Percentiles rank a stretch among this genome's conserved stretches.
Evolutionary conservation across 2,888 invertebrate genomes (phyloP).

Genomic region (Morpho deidamia): DNA sequence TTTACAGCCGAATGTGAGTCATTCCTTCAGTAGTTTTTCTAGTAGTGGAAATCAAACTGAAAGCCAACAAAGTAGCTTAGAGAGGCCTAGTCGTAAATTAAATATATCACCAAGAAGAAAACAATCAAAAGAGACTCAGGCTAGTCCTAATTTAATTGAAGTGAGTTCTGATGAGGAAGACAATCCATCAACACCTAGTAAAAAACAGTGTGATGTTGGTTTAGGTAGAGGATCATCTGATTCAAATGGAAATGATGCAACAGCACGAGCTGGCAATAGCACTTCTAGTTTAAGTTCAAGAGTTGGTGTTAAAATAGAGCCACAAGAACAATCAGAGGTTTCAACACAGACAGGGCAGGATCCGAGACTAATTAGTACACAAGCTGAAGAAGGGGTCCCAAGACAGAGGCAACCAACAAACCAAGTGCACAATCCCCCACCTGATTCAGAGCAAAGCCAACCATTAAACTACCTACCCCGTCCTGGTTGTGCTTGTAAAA

Average conservation of each 20-base stretch:
- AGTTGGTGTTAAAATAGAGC: slow-evolving; percentile 52
- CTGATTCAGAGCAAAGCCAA: slow-evolving; percentile 1
- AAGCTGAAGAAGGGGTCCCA: slow-evolving; percentile 6
- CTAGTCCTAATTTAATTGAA: slow-evolving; percentile 56
- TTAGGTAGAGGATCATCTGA: slow-evolving; percentile 17
- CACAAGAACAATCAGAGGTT: slow-evolving; percentile 34
- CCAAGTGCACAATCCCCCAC: not conserved
- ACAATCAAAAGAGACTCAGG: slow-evolving; percentile 57
- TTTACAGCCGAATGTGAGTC: slow-evolving; percentile 30
- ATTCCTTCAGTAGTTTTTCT: slow-evolving; percentile 29
- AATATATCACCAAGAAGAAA: slow-evolving; percentile 66
- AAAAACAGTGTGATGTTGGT: slow-evolving; percentile 45
- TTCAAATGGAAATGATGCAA: slow-evolving; percentile 2
- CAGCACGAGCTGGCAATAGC: slow-evolving; percentile 4
- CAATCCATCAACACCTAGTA: slow-evolving; percentile 45
- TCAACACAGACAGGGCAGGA: slow-evolving; percentile 28
- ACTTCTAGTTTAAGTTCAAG: slow-evolving; percentile 10
- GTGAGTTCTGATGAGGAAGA: slow-evolving; percentile 74
- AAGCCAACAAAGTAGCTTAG: slow-evolving; percentile 38
- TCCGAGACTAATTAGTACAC: slow-evolving; percentile 22
- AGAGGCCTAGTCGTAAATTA: slow-evolving; percentile 63
- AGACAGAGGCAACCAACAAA: not conserved
- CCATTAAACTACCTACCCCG: slow-evolving; percentile 9
- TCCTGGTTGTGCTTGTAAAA: slow-evolving; percentile 27
- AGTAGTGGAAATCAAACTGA: slow-evolving; percentile 21